Percentiles rank a stretch among this genome's conserved stretches.
Evolutionary conservation across 2,888 invertebrate species (phyloP).

Genomic region (Lithosia quadra): DNA sequence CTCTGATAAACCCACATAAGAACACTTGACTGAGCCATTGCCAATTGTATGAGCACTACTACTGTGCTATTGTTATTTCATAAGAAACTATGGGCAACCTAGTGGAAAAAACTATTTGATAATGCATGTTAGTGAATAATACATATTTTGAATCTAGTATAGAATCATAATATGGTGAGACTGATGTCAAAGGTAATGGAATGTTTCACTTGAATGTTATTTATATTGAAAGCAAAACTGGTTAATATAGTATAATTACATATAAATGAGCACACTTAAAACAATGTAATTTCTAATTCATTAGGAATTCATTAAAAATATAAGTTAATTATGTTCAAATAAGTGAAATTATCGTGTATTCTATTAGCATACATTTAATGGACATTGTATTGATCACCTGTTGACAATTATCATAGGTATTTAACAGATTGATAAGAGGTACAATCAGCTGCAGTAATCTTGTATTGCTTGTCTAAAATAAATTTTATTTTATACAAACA

Average conservation of each 20-base stretch:
- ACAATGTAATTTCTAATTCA: background rate
- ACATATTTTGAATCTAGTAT: conserved; percentile 24
- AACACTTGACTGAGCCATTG: conserved; percentile 74
- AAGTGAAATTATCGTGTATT: background rate
- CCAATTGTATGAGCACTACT: conserved; percentile 78
- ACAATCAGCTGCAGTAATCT: background rate
- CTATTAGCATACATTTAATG: background rate
- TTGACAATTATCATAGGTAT: background rate
- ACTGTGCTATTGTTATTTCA: conserved; percentile 81
- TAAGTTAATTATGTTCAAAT: conserved; percentile 1
- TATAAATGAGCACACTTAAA: background rate
- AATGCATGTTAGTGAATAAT: conserved; percentile 32
- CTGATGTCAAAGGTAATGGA: background rate
- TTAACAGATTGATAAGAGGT: background rate
- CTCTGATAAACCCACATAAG: conserved; percentile 82
- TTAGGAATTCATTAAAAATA: background rate
- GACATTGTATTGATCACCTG: background rate
- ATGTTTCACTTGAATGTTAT: conserved; percentile 7
- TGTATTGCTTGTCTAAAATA: background rate
- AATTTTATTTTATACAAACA: conserved; percentile 25
- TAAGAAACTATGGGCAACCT: conserved; percentile 72
- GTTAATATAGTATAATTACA: conserved; percentile 2
- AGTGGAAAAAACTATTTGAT: conserved; percentile 65
- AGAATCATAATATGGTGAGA: conserved; percentile 21
- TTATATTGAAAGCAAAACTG: conserved; percentile 10